Conservation (phyloP, 2,888 invertebrate genomes). For the Leptinotarsa juncta region DNA sequence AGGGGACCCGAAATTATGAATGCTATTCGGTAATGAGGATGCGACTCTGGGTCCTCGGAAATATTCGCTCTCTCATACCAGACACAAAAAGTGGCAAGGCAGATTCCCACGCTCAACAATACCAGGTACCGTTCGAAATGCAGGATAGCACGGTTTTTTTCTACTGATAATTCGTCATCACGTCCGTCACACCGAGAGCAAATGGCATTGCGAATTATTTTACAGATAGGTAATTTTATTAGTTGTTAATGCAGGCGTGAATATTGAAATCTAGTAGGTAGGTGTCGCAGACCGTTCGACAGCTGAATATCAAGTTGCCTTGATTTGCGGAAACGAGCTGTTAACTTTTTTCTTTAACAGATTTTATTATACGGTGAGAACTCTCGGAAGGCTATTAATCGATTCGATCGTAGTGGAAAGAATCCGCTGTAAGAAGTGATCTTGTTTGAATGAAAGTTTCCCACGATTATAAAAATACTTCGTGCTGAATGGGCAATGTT, state of each 20-base stretch:
- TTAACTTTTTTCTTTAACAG: slow-evolving; percentile 8
- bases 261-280: slow-evolving; percentile 9
- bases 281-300: slow-evolving; percentile 4
- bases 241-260: slow-evolving; percentile 17
- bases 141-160: slow-evolving; percentile 38
- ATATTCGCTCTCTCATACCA: slow-evolving; percentile 14
- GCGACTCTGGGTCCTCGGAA: slow-evolving; percentile 19
- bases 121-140: slow-evolving; percentile 51
- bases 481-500: background rate
- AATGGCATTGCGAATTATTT: slow-evolving; percentile 20
- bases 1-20: slow-evolving; percentile 12
- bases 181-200: slow-evolving; percentile 17
- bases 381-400: slow-evolving; percentile 10
- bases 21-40: slow-evolving; percentile 18
- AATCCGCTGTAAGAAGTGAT: slow-evolving; percentile 3
- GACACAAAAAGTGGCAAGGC: slow-evolving; percentile 40
- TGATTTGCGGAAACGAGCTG: slow-evolving; percentile 16
- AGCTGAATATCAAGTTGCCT: slow-evolving; percentile 18
- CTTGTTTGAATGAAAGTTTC: slow-evolving; percentile 15
- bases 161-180: slow-evolving; percentile 39
- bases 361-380: slow-evolving; percentile 14
- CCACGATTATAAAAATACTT: slow-evolving; percentile 6
- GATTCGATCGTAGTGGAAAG: slow-evolving; percentile 3
- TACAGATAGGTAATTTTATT: slow-evolving; percentile 18
- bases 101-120: slow-evolving; percentile 52